Base-by-base conservation (phyloP, 2,888 invertebrate genomes). In the Galeruca laticollis region DNA sequence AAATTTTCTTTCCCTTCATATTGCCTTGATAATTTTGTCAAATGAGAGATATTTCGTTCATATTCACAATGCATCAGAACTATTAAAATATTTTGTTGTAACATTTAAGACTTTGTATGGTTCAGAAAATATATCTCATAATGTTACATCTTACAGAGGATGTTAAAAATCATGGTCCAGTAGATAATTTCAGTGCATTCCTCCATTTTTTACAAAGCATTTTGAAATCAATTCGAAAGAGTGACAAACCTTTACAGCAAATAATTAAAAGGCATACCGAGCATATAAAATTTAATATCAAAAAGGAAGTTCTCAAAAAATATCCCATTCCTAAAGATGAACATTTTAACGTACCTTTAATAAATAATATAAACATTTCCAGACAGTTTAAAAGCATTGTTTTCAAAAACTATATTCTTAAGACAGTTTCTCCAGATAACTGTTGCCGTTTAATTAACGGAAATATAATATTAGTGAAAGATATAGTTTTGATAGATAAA, bases 211-310 rank as follows among this genome's bases (percentile, higher is more conserved):
- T 13, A 60, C 26, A 61, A 49, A 49, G 31, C 13, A 26, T 61
- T 21, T 49, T 61, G 20, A 61, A n/a, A n/a, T n/a, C n/a, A n/a
- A n/a, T n/a, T n/a, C n/a, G n/a, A n/a, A n/a, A n/a, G n/a, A n/a
- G n/a, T 26, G 66, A 70, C 43, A 70, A 61, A 62, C 67, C 60
- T 56, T 59, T 64, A 20, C 37, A 57, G 20, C 68, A 68, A 71
- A 47, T 67, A 60, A 62, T 69, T 60, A 63, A 60, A 64, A 63
- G 63, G 10, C 60, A n/a, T 11, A 26, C 47, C 5, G 40, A 60
- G 49, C 47, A 47, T 47, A 33, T 21, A 31, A 47, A 43, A 49
- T 18, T 49, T 47, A 61, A 33, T 61, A 61, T 47, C 4, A 31
- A 47, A 61, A 15, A 61, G 31, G n/a, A n/a, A n/a, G n/a, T n/a